Base-by-base conservation (phyloP, 2,797 vertebrate species). In the Cyprinodon diabolis region DNA sequence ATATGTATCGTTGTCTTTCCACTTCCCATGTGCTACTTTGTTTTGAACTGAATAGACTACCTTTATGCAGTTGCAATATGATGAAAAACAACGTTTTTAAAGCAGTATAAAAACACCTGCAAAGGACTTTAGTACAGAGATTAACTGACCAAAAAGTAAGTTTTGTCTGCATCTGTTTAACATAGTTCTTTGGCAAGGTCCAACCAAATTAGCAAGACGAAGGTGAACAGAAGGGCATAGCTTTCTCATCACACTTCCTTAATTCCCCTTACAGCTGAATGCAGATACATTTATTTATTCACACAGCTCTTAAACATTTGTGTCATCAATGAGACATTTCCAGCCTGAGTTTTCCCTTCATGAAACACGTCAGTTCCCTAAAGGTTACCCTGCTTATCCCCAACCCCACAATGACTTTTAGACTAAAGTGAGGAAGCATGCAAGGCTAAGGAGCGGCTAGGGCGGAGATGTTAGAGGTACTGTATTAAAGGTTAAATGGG, bases 391-490 rank as follows among this genome's bases (percentile, higher is more conserved):
- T 49, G 57, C 91, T 86, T 90, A 90, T 87, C 81, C 82, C 72
- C 83, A 90, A 89, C 91, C 91, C 83, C 83, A 85, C 87, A 91
- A 93, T 84, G 87, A 87, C 70, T 74, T 1, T 17, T 69, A 74
- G 71, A 78, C 94, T 95, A 91, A 94, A 70, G 94, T 92, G 87
- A 94, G 93, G 92, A 81, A 94, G 85, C 72, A 75, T 73, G 79
- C 1, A 71, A 70, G 75, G 86, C 84, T 54, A 62, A 12, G 69
- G 72, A 73, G 76, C 55, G 72, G 57, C 49, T 3, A 69, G 40
- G 71, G 65, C 43, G 67, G 58, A 35, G 66, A 72, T 25, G 37
- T 75, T 68, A 56, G 77, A 82, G 70, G 72, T 67, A 66, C 37
- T 21, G 21, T 35, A 72, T 66, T 72, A 67, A 72, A 69, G 58